A percentile compares a stretch with the other conserved stretches of the same genome.
Conservation (phyloP, 2,888 invertebrate species). For the Cerceris rybyensis region DNA sequence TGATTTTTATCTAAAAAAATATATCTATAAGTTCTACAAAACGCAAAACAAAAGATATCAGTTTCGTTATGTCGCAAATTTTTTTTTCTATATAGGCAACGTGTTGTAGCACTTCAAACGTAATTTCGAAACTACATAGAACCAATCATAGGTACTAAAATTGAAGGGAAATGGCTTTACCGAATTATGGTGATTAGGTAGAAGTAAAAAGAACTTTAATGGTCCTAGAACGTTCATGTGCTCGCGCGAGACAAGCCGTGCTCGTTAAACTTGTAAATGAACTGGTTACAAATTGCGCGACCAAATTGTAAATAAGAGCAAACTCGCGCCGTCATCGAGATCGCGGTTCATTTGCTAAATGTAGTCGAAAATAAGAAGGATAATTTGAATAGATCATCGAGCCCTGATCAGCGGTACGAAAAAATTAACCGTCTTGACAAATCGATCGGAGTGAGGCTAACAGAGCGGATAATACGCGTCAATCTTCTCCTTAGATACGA, state of each 20-base stretch:
- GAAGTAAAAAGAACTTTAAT: conserved; percentile 27
- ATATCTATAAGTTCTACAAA: too few relatives aligned
- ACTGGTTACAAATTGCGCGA: conserved; percentile 39
- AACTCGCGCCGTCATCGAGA: conserved; percentile 11
- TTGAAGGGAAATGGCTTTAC: neutral
- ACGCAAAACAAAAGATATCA: too few relatives aligned
- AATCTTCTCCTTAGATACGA: conserved; percentile 55
- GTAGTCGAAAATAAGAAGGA: neutral
- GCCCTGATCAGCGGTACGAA: conserved; percentile 42
- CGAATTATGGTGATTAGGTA: conserved; percentile 31
- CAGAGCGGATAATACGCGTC: conserved; percentile 55
- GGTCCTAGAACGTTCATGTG: conserved; percentile 6
- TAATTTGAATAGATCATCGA: conserved; percentile 1
- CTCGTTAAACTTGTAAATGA: conserved; percentile 61
- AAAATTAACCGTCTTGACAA: conserved; percentile 52
- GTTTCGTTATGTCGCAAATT: too few relatives aligned
- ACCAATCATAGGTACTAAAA: neutral
- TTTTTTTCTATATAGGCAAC: too few relatives aligned
- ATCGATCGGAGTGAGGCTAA: conserved; percentile 45
- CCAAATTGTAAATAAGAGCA: conserved; percentile 31
- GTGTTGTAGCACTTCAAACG: too few relatives aligned
- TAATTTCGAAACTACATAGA: too few relatives aligned
- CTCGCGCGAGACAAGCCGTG: conserved; percentile 4
- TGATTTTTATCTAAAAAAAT: too few relatives aligned
- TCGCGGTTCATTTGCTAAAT: conserved; percentile 23